A percentile compares a stretch with the other conserved stretches of the same genome.
Evolutionary conservation across 2,888 invertebrate genomes (phyloP).

Genomic region (Seladonia tumulorum): DNA sequence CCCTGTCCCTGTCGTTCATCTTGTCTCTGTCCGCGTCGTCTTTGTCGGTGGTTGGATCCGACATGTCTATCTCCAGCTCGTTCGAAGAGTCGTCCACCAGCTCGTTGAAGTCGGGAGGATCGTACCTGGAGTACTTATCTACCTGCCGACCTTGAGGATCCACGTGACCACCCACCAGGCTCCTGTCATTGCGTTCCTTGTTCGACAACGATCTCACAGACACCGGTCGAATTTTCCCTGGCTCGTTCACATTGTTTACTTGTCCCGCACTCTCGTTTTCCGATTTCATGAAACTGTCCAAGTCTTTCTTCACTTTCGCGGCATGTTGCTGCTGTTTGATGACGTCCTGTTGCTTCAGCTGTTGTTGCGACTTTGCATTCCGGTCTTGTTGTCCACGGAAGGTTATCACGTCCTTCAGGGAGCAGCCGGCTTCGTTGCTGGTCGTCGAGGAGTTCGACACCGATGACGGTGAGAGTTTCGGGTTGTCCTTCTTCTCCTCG

Average conservation of each 20-base stretch:
- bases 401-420: conserved; percentile 88
- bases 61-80: conserved; percentile 92
- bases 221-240: conserved; percentile 70
- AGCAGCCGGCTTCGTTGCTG: conserved; percentile 87
- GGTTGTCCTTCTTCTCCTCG: conserved; percentile 91
- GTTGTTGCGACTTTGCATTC: conserved; percentile 71
- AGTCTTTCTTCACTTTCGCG: conserved; percentile 76
- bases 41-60: conserved; percentile 88
- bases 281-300: conserved; percentile 84
- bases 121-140: conserved; percentile 87
- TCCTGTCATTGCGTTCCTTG: conserved; percentile 76
- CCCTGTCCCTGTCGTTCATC: conserved; percentile 85
- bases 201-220: conserved; percentile 64
- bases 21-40: conserved; percentile 87
- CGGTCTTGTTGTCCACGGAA: conserved; percentile 83
- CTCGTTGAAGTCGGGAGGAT: conserved; percentile 91
- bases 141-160: conserved; percentile 70
- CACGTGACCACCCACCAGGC: conserved; percentile 55
- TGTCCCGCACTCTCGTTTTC: conserved; percentile 85
- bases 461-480: conserved; percentile 88
- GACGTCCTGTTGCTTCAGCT: conserved; percentile 68
- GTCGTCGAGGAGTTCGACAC: conserved; percentile 87
- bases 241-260: conserved; percentile 77
- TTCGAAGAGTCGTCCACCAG: conserved; percentile 91
- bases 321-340: conserved; percentile 72